Evolutionary conservation across 2,888 invertebrate genomes (phyloP), one percentile per base, ranked within the genome.

Genomic region (Amiota minor): DNA sequence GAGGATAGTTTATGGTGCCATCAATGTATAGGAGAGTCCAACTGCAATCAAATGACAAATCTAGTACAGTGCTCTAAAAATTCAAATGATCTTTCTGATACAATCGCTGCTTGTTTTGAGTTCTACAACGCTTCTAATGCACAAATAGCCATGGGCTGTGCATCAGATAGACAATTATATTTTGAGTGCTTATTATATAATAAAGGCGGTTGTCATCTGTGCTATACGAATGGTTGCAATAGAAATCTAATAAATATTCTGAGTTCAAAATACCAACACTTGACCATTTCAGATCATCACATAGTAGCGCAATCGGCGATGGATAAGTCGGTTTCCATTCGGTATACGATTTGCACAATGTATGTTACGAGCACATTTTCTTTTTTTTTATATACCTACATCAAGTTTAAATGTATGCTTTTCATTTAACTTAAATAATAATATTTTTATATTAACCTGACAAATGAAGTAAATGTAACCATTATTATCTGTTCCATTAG

Each of bases 101-200:
- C 71, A 14, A 10, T 71, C 8, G 74, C 81, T 20, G 79, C 77
- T 4, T 88, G 88, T 18, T 80, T 87, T 72, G 85, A 86, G 72
- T 88, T 79, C 56, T 80, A 76, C 20, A 84, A 84, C 67, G 16
- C 49, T 0, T 74, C 75, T 0, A 74, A 20, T 16, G 45, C 75
- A 9, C 77, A 80, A 20, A 78, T 86, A n/a, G 76, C 84, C 45
- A 83, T 88, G 4, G 88, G 88, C 0, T 88, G 88, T 71, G 77
- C 80, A n/a, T 83, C 87, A n/a, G 79, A 88, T 76, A 23, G 75
- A 0, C 71, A 73, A 1, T 73, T 81, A 0, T 87, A 82, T 73
- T 82, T 82, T 62, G 81, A 85, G 59, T 86, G 86, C 68, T 76
- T 87, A 71, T 59, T 85, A 12, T 75, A 78, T 16, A 77, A 76